A percentile compares a stretch with the other conserved stretches of the same genome.
Evolutionary conservation across 2,113 vertebrate genomes (phyloP).

Genomic region (Isurus oxyrinchus): DNA sequence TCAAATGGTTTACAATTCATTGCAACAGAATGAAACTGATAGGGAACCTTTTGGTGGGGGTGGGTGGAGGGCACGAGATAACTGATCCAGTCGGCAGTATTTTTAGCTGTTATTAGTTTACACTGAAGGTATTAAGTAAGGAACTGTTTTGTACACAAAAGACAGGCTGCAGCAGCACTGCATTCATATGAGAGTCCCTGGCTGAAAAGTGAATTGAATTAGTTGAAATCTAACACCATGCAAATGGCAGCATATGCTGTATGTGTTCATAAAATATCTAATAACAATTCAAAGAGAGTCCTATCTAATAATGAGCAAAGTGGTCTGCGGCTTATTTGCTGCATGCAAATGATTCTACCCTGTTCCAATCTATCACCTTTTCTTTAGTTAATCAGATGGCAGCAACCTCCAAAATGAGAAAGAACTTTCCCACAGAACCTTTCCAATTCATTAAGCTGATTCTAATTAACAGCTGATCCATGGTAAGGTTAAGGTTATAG

Average conservation of each 20-base stretch:
- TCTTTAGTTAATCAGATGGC: not conserved
- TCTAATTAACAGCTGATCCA: not conserved
- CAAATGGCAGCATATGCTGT: not conserved
- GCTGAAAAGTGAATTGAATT: not conserved
- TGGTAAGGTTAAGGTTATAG: not conserved
- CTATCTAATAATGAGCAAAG: not conserved
- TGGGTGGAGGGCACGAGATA: not conserved
- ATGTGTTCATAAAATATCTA: not conserved
- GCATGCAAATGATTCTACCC: not conserved
- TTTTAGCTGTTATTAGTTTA: not conserved
- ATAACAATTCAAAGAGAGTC: not conserved
- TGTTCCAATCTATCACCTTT: not conserved
- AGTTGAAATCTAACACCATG: not conserved
- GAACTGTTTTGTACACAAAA: not conserved
- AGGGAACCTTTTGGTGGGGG: not conserved
- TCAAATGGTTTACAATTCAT: not conserved
- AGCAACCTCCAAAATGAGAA: not conserved
- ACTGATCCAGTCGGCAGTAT: not conserved
- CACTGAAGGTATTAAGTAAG: not conserved
- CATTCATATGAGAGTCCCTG: not conserved
- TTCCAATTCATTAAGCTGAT: conserved; percentile 28
- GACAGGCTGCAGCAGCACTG: not conserved
- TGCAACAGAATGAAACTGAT: not conserved
- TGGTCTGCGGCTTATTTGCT: not conserved
- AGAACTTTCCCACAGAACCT: not conserved